These are phyloP conservation scores for Dicrurus megarhynchus DNA, from an alignment of 2,113 vertebrate species.

Conservation along the genomic window DNA sequence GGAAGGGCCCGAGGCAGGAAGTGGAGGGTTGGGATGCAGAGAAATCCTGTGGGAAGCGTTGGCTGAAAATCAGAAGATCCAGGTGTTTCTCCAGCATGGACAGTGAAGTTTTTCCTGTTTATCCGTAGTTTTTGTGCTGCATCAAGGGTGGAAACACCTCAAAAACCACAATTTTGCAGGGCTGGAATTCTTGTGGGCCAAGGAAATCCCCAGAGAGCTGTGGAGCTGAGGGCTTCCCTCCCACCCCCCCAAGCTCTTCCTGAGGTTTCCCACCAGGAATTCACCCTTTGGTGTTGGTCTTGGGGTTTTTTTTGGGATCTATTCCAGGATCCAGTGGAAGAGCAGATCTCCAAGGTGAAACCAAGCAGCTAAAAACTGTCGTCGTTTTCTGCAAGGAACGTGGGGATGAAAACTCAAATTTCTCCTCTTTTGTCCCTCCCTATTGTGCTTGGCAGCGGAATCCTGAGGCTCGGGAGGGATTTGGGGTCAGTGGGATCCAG, in stretches of 20 bases:
- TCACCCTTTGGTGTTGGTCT: not conserved
- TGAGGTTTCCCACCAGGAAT: not conserved
- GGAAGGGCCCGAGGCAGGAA: not conserved
- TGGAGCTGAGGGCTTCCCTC: not conserved
- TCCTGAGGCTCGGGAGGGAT: accelerated
- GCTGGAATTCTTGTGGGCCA: not conserved
- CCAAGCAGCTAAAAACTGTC: accelerated
- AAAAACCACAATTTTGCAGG: not conserved
- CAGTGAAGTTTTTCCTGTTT: not conserved
- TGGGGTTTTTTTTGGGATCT: accelerated
- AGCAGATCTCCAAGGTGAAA: not conserved
- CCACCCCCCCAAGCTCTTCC: not conserved
- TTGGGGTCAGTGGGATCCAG: not conserved
- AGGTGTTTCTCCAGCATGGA: not conserved
- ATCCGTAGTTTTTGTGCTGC: not conserved
- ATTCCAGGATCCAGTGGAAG: not conserved
- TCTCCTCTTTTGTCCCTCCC: not conserved
- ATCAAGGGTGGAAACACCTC: not conserved
- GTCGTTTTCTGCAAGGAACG: not conserved
- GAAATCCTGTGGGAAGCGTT: not conserved
- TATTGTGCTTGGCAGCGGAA: not conserved
- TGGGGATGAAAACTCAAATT: not conserved
- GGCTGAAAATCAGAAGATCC: not conserved
- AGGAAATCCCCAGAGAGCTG: not conserved
- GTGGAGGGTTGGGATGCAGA: not conserved